Evolutionary conservation across 2,113 vertebrate genomes (phyloP).

Genomic region (Sterna hirundo): DNA sequence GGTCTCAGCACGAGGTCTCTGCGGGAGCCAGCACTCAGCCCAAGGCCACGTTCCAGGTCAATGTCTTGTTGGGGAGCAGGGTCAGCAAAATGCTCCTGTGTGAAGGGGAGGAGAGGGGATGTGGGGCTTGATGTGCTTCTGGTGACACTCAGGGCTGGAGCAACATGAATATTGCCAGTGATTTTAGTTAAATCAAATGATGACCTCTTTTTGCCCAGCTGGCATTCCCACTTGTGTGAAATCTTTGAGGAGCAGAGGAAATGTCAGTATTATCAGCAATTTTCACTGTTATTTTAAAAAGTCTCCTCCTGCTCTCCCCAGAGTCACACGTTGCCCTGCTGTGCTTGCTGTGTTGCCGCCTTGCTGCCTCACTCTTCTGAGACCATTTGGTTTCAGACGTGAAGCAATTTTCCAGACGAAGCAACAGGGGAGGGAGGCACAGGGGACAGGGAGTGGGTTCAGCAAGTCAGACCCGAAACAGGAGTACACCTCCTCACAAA

Average conservation of each 20-base stretch:
- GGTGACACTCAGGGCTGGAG: neutral
- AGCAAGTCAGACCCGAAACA: constrained; percentile 22
- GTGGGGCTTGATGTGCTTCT: neutral
- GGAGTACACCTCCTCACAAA: constrained; percentile 18
- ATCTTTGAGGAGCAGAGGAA: neutral
- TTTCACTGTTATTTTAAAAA: neutral
- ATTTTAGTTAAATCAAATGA: neutral
- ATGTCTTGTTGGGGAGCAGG: neutral
- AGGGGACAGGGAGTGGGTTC: neutral
- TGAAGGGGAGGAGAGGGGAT: neutral
- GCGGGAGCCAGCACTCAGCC: neutral
- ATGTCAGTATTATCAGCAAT: neutral
- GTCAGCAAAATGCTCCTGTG: neutral
- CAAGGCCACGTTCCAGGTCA: neutral
- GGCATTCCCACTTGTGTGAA: neutral
- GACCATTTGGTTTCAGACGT: neutral
- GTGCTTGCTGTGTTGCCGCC: accelerated
- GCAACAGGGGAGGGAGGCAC: neutral
- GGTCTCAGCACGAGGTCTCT: neutral
- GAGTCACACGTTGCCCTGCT: neutral
- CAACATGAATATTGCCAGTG: neutral
- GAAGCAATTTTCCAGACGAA: neutral
- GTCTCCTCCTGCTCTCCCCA: neutral
- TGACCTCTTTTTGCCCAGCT: neutral
- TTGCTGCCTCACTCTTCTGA: neutral